Conservation (phyloP, 2,888 invertebrate species). For the Euproctis similis region DNA sequence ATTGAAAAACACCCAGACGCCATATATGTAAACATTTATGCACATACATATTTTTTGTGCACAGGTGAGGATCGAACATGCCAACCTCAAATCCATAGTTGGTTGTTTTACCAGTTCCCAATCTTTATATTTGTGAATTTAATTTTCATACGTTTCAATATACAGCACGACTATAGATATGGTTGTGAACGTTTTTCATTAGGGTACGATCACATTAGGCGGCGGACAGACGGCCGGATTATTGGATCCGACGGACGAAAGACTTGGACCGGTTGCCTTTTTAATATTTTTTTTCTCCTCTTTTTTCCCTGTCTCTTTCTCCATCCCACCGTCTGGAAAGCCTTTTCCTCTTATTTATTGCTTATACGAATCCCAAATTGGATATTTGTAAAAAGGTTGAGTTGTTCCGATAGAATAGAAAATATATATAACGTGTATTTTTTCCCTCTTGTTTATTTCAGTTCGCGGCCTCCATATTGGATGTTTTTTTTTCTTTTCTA, state of each 20-base stretch:
- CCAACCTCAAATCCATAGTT: too few relatives aligned
- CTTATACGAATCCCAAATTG: slow-evolving; percentile 73
- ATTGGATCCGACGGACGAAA: slow-evolving; percentile 75
- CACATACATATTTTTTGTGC: too few relatives aligned
- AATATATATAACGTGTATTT: slow-evolving; percentile 32
- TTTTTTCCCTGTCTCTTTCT: too few relatives aligned
- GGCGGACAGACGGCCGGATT: slow-evolving; percentile 72
- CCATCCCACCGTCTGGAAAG: slow-evolving; percentile 65
- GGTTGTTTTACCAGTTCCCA: too few relatives aligned
- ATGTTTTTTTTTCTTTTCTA: slow-evolving; percentile 10
- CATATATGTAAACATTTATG: too few relatives aligned
- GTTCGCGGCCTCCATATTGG: slow-evolving; percentile 26
- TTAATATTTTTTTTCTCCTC: slow-evolving; percentile 42
- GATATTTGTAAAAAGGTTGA: slow-evolving; percentile 71
- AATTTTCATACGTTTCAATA: background rate
- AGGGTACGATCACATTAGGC: slow-evolving; percentile 74
- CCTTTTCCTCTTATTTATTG: slow-evolving; percentile 76
- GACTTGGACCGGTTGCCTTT: slow-evolving; percentile 71
- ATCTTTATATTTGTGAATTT: too few relatives aligned
- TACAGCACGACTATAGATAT: slow-evolving; percentile 32
- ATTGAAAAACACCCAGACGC: too few relatives aligned
- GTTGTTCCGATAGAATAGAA: slow-evolving; percentile 47
- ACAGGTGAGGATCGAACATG: too few relatives aligned
- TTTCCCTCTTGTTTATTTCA: slow-evolving; percentile 17
- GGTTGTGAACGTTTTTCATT: slow-evolving; percentile 64